Evolutionary conservation across 2,797 vertebrate genomes (phyloP).

Genomic region (Rhinichthys osculus): DNA sequence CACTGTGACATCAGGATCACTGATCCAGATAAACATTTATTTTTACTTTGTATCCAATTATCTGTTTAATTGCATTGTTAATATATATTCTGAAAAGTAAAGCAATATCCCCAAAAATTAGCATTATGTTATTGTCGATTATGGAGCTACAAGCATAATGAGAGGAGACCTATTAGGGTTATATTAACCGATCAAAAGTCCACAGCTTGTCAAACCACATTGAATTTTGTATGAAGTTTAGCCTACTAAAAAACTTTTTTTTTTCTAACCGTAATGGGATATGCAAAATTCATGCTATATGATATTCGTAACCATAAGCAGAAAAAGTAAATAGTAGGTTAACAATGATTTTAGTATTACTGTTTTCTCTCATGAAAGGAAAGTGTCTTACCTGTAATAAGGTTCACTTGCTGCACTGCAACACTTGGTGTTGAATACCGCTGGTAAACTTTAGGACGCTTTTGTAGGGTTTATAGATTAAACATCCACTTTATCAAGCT

Average conservation of each 20-base stretch:
- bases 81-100: not conserved
- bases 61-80: not conserved
- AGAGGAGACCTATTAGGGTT: not conserved
- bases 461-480: not conserved
- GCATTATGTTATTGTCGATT: no score
- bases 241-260: no score
- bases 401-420: not conserved
- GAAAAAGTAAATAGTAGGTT: not conserved
- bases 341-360: not conserved
- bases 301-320: not conserved
- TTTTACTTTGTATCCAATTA: not conserved
- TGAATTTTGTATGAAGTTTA: not conserved
- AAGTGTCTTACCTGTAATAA: not conserved
- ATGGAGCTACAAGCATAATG: not conserved
- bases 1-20: not conserved
- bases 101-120: not conserved
- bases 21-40: no score
- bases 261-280: not conserved
- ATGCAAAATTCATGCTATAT: not conserved
- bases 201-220: not conserved
- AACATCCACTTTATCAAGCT: not conserved
- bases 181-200: not conserved
- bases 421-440: not conserved
- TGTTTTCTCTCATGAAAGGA: not conserved
- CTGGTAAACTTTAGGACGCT: not conserved